Evolutionary conservation across 2,113 vertebrate species (phyloP).

Genomic region (Heterocephalus glaber): DNA sequence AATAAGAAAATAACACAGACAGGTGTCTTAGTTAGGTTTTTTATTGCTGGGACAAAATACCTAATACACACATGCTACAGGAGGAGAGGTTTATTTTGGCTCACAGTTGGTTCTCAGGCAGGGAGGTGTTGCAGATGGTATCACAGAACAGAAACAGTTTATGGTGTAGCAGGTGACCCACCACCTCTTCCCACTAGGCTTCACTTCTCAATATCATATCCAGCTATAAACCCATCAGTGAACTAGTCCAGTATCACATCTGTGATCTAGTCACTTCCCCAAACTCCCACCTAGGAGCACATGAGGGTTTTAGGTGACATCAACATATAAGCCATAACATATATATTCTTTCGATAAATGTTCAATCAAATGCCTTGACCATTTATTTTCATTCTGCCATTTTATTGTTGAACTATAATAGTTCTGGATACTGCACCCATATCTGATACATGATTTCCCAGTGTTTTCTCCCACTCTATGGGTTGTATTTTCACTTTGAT

Average conservation of each 20-base stretch:
- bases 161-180: background rate
- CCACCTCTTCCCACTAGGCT: background rate
- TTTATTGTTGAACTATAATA: background rate
- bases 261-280: background rate
- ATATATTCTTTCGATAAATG: background rate
- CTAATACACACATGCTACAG: no score
- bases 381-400: background rate
- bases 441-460: background rate
- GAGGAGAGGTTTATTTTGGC: no score
- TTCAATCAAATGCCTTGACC: background rate
- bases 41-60: no score
- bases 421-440: background rate
- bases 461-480: background rate
- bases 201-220: background rate
- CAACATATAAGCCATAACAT: background rate
- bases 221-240: background rate
- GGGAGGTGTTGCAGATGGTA: no score
- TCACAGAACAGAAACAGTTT: background rate
- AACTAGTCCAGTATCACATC: background rate
- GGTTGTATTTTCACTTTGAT: background rate
- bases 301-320: background rate
- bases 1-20: background rate
- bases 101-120: no score
- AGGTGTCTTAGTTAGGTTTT: no score
- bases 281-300: background rate